Base-by-base conservation (phyloP, 23 tunicate species). In the Halocynthia aurantium region DNA sequence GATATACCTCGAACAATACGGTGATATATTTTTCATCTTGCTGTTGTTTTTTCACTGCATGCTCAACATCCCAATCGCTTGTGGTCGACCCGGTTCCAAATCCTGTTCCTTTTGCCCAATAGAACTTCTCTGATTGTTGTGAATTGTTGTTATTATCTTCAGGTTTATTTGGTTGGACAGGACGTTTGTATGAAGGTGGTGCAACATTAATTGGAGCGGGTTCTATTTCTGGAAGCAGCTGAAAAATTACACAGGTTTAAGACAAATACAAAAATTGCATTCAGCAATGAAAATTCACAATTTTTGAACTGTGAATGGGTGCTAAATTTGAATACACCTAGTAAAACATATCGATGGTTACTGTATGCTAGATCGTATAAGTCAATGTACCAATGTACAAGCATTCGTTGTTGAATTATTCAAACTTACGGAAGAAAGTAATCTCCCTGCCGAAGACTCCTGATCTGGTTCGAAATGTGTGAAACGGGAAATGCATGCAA, bases 51-150 rank as follows among this genome's bases (percentile, higher is more conserved):
- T 74, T 74, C 21, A 74, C 62, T 53, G 56, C 64, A 22, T 74
- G 22, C 8, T 44, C 78, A 20, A 53, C 62, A 74, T 74, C 62
- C 78, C 78, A 74, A 31, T 74, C 78, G 19, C 78, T 74, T 17
- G 78, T 50, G 10, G 78, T 74, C n/a, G 78, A 74, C 8, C 78
- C 78, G n/a, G 78, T 74, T 54, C 78, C 78, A 6, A 74, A 74
- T 8, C 78, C 78, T 0, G 78, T 74, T 20, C 78, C 78, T 8
- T 55, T 22, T 19, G 78, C 78, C 78, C 78, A 74, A 63, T 74
- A 74, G 6, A 53, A 53, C 66, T 74, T 74, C 66, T 74, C 78
- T 13, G 49, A 8, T 15, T 65, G 70, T 15, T 65, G 22, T 5
- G 18, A 65, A 8, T 10, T 49, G 22, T 65, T 49, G 31, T 49